Percentiles rank a stretch among this genome's conserved stretches.
These are phyloP conservation scores for Drosophila micromelanica DNA, from an alignment of 1,140 invertebrate genomes.

Conservation along the genomic window DNA sequence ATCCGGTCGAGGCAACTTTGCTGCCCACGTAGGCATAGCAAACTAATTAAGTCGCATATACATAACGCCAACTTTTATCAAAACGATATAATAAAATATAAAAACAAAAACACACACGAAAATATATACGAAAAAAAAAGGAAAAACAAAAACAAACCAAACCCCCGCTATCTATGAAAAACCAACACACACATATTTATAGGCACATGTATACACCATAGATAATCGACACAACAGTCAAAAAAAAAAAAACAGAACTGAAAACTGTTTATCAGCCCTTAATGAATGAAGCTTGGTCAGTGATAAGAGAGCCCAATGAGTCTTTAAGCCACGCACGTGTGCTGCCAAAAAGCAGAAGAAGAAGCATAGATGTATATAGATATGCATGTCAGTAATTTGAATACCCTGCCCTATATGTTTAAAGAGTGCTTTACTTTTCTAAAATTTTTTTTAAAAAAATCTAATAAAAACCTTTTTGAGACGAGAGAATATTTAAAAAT, in stretches of 20 bases:
- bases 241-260: conserved; percentile 37
- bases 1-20: conserved; percentile 52
- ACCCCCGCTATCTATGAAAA: conserved; percentile 47
- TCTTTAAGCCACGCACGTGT: conserved; percentile 55
- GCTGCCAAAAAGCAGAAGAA: conserved; percentile 14
- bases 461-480: too few relatives aligned
- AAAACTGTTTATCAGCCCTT: conserved; percentile 64
- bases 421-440: background rate
- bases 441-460: background rate
- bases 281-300: conserved; percentile 56
- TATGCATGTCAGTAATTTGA: conserved; percentile 1
- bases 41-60: conserved; percentile 80
- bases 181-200: conserved; percentile 25
- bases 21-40: conserved; percentile 59
- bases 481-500: too few relatives aligned
- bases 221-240: conserved; percentile 55
- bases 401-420: background rate
- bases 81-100: conserved; percentile 58
- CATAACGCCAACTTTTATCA: conserved; percentile 76
- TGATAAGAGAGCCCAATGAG: conserved; percentile 51
- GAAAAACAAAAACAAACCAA: conserved; percentile 30
- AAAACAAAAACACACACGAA: conserved; percentile 24
- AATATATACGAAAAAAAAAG: conserved; percentile 17
- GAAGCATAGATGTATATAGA: conserved; percentile 12
- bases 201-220: conserved; percentile 19